phyloP scores from a whole-genome alignment of 1,140 invertebrate genomes.

The Lutraria rhynchaena region DNA sequence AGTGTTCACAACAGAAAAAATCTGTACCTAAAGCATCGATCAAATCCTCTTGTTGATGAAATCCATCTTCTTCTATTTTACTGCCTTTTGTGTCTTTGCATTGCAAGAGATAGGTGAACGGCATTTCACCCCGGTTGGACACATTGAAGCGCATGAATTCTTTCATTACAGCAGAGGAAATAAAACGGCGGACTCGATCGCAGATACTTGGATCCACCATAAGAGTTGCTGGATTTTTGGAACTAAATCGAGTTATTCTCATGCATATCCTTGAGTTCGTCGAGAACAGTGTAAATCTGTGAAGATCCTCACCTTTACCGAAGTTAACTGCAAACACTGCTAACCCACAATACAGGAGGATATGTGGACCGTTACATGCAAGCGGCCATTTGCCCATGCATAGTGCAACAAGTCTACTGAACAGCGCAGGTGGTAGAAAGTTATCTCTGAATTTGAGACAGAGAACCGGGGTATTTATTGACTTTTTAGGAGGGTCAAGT shows the following conservation, averaged over 20 bases:
- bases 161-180: conserved; percentile 33
- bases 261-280: conserved; percentile 30
- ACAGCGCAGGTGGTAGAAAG: conserved; percentile 44
- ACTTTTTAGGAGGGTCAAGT: neutral
- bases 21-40: neutral
- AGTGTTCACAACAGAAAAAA: conserved; percentile 38
- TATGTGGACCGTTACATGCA: conserved; percentile 16
- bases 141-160: conserved; percentile 36
- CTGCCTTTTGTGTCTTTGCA: conserved; percentile 14
- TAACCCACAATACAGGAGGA: conserved; percentile 39
- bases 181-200: conserved; percentile 29
- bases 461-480: conserved; percentile 13
- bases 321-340: conserved; percentile 36
- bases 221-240: neutral
- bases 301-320: conserved; percentile 15
- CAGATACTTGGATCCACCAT: conserved; percentile 42
- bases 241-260: conserved; percentile 35
- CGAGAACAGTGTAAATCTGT: conserved; percentile 19
- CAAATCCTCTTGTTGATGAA: conserved; percentile 4
- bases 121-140: neutral
- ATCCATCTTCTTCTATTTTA: conserved; percentile 18
- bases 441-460: conserved; percentile 23
- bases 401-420: conserved; percentile 12
- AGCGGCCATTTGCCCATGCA: conserved; percentile 43
- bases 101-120: conserved; percentile 7